Conservation (phyloP, 2,797 vertebrate species). For the Glossophaga mutica region DNA sequence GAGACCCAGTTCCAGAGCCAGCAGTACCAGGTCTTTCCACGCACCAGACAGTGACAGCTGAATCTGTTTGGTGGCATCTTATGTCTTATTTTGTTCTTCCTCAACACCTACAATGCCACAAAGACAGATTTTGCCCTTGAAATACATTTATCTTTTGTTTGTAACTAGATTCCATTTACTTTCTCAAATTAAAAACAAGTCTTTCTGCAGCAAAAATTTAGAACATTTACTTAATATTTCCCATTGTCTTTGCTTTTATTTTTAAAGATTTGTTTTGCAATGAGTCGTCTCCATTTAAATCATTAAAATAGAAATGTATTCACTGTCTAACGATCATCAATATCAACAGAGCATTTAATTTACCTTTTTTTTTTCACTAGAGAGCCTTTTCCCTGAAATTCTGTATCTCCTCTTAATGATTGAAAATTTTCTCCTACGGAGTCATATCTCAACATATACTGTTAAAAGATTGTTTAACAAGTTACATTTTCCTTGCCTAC, state of each 20-base stretch:
- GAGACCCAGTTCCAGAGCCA: slow-evolving; percentile 37
- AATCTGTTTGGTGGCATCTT: slow-evolving; percentile 5
- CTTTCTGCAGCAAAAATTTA: not conserved
- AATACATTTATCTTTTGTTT: slow-evolving; percentile 55
- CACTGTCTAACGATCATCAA: not conserved
- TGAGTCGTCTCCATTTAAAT: not conserved
- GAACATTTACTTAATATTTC: not conserved
- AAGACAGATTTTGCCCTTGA: slow-evolving; percentile 49
- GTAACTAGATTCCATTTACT: slow-evolving; percentile 27
- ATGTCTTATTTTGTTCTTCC: not conserved
- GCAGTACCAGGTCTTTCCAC: slow-evolving; percentile 5
- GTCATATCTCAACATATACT: not conserved
- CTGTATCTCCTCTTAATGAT: not conserved
- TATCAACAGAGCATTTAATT: not conserved
- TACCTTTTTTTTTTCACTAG: slow-evolving; percentile 3
- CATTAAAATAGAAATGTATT: not conserved
- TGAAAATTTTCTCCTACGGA: not conserved
- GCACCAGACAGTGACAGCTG: slow-evolving; percentile 35
- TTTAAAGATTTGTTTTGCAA: slow-evolving; percentile 54
- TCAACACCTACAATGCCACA: slow-evolving; percentile 6
- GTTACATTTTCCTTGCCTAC: not conserved
- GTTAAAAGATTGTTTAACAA: not conserved
- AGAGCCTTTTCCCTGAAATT: not conserved
- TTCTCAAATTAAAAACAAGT: slow-evolving; percentile 54
- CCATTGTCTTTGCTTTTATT: not conserved